These are phyloP conservation scores for Physocephala rufipes DNA, from an alignment of 2,888 invertebrate species.

Conservation along the genomic window DNA sequence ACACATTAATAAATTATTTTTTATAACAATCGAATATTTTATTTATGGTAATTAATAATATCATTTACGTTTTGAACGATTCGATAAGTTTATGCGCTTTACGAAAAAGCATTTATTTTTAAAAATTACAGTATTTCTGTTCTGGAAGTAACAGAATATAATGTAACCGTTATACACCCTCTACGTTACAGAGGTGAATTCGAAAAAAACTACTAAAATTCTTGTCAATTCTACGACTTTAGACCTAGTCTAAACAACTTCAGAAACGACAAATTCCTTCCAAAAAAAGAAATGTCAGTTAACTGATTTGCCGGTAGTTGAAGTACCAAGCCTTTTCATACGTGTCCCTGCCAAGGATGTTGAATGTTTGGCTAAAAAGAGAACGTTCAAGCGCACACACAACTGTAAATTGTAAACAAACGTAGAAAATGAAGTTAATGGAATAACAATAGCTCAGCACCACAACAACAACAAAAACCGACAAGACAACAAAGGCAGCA, in stretches of 20 bases:
- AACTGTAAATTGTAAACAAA: slow-evolving; percentile 49
- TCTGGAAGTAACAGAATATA: too few relatives aligned
- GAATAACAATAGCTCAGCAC: slow-evolving; percentile 43
- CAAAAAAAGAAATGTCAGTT: not conserved
- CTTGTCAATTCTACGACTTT: too few relatives aligned
- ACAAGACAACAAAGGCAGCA: not conserved
- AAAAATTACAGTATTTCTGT: too few relatives aligned
- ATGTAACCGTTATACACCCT: too few relatives aligned
- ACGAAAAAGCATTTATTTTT: too few relatives aligned
- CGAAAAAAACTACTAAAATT: too few relatives aligned
- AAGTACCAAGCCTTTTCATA: not conserved
- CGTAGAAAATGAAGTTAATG: slow-evolving; percentile 45
- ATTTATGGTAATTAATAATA: too few relatives aligned
- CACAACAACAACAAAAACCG: not conserved
- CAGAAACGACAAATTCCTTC: not conserved
- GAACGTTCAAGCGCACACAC: slow-evolving; percentile 17
- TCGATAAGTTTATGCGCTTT: too few relatives aligned
- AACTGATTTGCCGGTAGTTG: not conserved
- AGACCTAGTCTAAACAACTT: not conserved
- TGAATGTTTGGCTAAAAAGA: not conserved
- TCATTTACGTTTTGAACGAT: too few relatives aligned
- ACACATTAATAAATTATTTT: too few relatives aligned
- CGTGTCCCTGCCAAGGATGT: not conserved
- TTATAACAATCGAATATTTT: too few relatives aligned
- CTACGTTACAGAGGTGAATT: too few relatives aligned